Evolutionary conservation across 2,888 invertebrate genomes (phyloP).

Genomic region (Imbricaverruca yamaguchii): DNA sequence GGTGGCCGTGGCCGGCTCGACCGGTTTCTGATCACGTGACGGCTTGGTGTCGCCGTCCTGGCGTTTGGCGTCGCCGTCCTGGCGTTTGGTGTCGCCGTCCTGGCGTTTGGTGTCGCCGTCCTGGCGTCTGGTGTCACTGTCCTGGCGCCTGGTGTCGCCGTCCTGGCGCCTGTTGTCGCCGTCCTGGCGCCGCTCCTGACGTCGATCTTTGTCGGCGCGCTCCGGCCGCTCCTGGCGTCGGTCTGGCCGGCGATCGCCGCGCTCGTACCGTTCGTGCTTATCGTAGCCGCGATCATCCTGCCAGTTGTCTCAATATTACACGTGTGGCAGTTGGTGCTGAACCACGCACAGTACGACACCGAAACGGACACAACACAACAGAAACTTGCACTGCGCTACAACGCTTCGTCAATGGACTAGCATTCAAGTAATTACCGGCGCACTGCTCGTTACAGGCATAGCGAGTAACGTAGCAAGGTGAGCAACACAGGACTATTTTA

Average conservation of each 20-base stretch:
- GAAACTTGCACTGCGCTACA: too few relatives aligned
- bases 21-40: slow-evolving; percentile 19
- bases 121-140: too few relatives aligned
- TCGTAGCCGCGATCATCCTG: slow-evolving; percentile 9
- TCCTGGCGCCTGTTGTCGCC: background rate
- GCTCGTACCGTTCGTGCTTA: slow-evolving; percentile 8
- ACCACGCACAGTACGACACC: too few relatives aligned
- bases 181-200: background rate
- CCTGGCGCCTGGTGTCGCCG: background rate
- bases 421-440: too few relatives aligned
- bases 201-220: background rate
- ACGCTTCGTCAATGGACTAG: too few relatives aligned
- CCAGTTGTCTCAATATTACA: too few relatives aligned
- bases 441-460: too few relatives aligned
- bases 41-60: background rate
- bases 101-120: background rate
- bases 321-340: too few relatives aligned
- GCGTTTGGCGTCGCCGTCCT: background rate
- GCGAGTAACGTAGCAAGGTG: too few relatives aligned
- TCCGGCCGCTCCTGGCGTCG: background rate
- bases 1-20: background rate
- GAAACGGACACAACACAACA: too few relatives aligned
- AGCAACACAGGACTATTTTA: too few relatives aligned
- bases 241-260: background rate
- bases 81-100: background rate